Percentiles rank a stretch among this genome's conserved stretches.
phyloP scores from a whole-genome alignment of 1,140 invertebrate genomes.

The Gryllus bimaculatus region DNA sequence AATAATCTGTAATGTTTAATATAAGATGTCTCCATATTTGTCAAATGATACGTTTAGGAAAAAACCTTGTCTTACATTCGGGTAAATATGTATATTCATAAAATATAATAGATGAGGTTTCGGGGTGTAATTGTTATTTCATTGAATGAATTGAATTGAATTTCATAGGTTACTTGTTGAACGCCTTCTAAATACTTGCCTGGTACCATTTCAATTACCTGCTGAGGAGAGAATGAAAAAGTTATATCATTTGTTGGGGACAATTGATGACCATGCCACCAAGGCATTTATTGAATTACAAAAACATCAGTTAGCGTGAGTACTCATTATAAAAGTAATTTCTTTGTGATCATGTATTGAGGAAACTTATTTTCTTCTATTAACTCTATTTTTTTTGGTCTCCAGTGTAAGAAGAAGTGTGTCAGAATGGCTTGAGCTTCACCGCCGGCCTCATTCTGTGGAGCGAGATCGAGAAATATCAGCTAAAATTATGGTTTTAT shows the following conservation, averaged over 20 bases:
- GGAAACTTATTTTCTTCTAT: not conserved
- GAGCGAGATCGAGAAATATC: slow-evolving; percentile 57
- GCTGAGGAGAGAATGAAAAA: slow-evolving; percentile 88
- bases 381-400: not conserved
- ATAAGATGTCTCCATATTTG: too few relatives aligned
- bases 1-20: too few relatives aligned
- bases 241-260: slow-evolving; percentile 81
- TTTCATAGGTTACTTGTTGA: slow-evolving; percentile 83
- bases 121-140: too few relatives aligned
- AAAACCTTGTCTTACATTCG: too few relatives aligned
- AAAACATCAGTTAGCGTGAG: slow-evolving; percentile 75
- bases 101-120: too few relatives aligned
- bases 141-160: too few relatives aligned
- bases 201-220: slow-evolving; percentile 86
- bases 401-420: slow-evolving; percentile 68
- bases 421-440: slow-evolving; percentile 73
- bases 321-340: slow-evolving; percentile 18
- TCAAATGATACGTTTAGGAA: too few relatives aligned
- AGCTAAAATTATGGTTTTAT: slow-evolving; percentile 46
- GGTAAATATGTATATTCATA: too few relatives aligned
- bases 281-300: slow-evolving; percentile 93
- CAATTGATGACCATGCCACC: slow-evolving; percentile 89
- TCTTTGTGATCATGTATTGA: not conserved
- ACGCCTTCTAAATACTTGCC: slow-evolving; percentile 85
- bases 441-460: slow-evolving; percentile 49